Percentiles rank a stretch among this genome's conserved stretches.
Conservation (phyloP, 2,888 invertebrate genomes). For the Athalia circularis region DNA sequence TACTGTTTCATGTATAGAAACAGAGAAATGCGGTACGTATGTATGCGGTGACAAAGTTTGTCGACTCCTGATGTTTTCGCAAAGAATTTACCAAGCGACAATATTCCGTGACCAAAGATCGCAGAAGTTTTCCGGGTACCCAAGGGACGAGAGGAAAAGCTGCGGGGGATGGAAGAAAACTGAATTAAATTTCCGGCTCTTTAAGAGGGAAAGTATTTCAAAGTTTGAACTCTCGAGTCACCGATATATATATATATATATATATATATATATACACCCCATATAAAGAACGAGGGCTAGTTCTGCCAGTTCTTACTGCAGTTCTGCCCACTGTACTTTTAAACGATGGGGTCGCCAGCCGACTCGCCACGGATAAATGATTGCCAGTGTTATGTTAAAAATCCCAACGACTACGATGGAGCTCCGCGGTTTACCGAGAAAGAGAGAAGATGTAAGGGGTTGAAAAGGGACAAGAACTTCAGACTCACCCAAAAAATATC, state of each 20-base stretch:
- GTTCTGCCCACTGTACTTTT: slow-evolving; percentile 66
- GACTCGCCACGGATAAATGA: slow-evolving; percentile 72
- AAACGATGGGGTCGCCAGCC: slow-evolving; percentile 72
- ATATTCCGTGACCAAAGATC: not conserved
- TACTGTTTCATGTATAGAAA: no score
- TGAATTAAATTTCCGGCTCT: slow-evolving; percentile 14
- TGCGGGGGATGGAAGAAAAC: not conserved
- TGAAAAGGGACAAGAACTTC: slow-evolving; percentile 41
- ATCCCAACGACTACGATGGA: slow-evolving; percentile 58
- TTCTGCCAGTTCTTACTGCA: slow-evolving; percentile 54
- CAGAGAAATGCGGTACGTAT: no score
- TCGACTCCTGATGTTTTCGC: not conserved
- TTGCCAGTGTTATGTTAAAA: slow-evolving; percentile 74
- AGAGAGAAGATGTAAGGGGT: slow-evolving; percentile 46
- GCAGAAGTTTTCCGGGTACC: not conserved
- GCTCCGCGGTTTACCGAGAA: slow-evolving; percentile 51
- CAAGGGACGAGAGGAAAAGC: not conserved
- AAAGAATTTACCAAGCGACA: not conserved
- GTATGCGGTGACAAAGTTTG: not conserved
- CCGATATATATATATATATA: no score
- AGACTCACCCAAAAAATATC: slow-evolving; percentile 65
- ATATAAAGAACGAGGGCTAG: slow-evolving; percentile 53
- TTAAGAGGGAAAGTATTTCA: slow-evolving; percentile 14
- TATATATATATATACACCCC: slow-evolving; percentile 43
- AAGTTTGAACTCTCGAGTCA: slow-evolving; percentile 8